Evolutionary conservation across 2,113 vertebrate species (phyloP), one percentile per base, ranked within the genome.

Genomic region (Anguilla japonica): DNA sequence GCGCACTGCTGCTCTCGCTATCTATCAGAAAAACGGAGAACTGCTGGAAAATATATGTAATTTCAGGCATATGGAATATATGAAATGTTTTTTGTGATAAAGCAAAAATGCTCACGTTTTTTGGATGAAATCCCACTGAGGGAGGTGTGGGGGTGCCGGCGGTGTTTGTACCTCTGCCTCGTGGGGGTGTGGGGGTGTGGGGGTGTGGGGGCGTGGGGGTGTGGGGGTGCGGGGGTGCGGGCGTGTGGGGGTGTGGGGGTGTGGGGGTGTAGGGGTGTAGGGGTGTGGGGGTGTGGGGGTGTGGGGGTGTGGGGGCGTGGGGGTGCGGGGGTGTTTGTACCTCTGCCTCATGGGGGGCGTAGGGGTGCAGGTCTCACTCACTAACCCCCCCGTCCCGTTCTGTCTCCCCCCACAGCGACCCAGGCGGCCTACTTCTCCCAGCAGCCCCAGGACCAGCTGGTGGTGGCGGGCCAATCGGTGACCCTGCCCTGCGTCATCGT

Each of bases 371-470:
- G 14, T 63, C 29, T 5, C 2, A n/a, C 53, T 16, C 43, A 39
- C 11, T 29, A n/a, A 20, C 9, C 41, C 41, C 16, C 43, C 9
- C 9, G 83, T 34, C 57, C 86, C 46, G 83, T 39, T 78, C 41
- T 78, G 50, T 84, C 79, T 78, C 84, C 20, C 86, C 67, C 81
- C 87, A 90, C 93, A 87, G 92, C 93, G 94, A 95, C 94, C 83
- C 88, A 93, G 88, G 96, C 94, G 5, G 97, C 97, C 83, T 96
- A 97, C 92, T 98, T 98, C 88, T 96, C 96, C 86, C 96, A 98
- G 92, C 96, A 98, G 90, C 97, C 97, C 0, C 95, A 97, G 86
- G 97, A 98, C 93, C 91, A 96, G 90, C 96, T 97, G 79, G 96
- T 97, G 26, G 93, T 97, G 40, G 89, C 96, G 0, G 96, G 97